Percentiles rank a stretch among this genome's conserved stretches.
phyloP scores from a whole-genome alignment of 2,113 vertebrate species.

The Oostethus manadensis region DNA sequence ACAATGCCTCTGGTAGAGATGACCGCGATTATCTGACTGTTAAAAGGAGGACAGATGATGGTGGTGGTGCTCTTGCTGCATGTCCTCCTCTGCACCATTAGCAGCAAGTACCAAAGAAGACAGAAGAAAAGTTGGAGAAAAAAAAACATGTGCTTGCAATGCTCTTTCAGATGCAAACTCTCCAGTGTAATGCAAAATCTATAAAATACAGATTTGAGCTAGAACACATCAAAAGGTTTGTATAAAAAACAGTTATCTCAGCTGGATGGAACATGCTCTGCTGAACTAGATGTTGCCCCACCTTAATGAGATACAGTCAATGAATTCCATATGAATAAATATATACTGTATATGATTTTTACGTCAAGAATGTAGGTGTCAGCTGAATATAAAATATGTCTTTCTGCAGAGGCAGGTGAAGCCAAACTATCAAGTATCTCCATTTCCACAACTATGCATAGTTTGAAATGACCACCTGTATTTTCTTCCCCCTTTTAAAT shows the following conservation, averaged over 20 bases:
- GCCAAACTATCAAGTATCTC: slow-evolving; percentile 2
- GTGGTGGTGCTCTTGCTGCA: slow-evolving; percentile 16
- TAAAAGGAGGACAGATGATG: slow-evolving; percentile 52
- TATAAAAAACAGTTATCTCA: too few species aligned
- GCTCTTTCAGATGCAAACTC: slow-evolving; percentile 4
- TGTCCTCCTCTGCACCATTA: slow-evolving; percentile 42
- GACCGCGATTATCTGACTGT: slow-evolving; percentile 39
- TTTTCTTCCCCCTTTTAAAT: slow-evolving; percentile 3
- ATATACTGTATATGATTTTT: not conserved
- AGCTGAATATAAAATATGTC: not conserved
- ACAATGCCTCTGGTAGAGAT: slow-evolving; percentile 42
- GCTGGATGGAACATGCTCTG: not conserved
- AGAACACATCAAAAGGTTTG: too few species aligned
- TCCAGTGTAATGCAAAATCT: slow-evolving; percentile 10
- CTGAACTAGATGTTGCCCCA: not conserved
- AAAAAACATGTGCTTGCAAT: slow-evolving; percentile 9
- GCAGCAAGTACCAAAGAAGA: slow-evolving; percentile 27
- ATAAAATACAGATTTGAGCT: not conserved
- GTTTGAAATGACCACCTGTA: slow-evolving; percentile 12
- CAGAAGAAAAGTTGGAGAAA: slow-evolving; percentile 10
- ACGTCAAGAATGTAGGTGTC: not conserved
- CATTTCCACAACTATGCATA: slow-evolving; percentile 12
- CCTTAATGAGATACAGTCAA: not conserved
- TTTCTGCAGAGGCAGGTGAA: slow-evolving; percentile 2
- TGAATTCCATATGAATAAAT: not conserved